A percentile compares a stretch with the other conserved stretches of the same genome.
phyloP scores from a whole-genome alignment of 2,113 vertebrate species.

The Xenus cinereus region DNA sequence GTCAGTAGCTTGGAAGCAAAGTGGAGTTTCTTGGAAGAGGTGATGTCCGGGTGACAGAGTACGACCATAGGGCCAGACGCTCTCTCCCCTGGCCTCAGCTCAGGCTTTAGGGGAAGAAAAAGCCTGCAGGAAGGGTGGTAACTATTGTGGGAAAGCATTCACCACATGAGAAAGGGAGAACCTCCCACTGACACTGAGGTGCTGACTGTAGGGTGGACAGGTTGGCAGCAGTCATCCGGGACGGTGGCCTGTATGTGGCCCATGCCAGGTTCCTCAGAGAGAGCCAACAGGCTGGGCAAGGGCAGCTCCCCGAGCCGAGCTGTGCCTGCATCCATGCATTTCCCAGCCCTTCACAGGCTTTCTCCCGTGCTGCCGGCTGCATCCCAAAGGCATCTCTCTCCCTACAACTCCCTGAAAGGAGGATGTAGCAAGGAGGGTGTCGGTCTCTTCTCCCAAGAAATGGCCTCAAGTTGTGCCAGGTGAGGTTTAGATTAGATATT shows the following conservation, averaged over 20 bases:
- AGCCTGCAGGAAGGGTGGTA: neutral
- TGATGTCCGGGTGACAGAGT: neutral
- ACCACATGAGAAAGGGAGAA: neutral
- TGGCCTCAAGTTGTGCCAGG: no score
- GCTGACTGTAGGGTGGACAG: neutral
- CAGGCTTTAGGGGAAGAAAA: neutral
- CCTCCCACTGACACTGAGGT: neutral
- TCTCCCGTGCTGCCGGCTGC: neutral
- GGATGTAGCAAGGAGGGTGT: no score
- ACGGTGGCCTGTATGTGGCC: no score
- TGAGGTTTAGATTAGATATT: no score
- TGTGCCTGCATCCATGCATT: neutral
- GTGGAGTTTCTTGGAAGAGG: neutral
- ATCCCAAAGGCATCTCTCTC: neutral
- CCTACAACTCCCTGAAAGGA: neutral
- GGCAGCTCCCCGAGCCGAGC: neutral
- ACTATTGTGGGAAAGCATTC: neutral
- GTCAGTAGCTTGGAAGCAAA: neutral
- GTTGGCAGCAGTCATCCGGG: neutral
- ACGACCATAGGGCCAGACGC: neutral
- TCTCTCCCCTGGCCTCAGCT: neutral
- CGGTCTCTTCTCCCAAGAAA: no score
- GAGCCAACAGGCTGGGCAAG: neutral
- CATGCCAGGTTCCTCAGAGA: neutral
- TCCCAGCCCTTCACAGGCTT: neutral